These are phyloP conservation scores for Eupithecia centaureata DNA, from an alignment of 2,888 invertebrate species.

Conservation along the genomic window DNA sequence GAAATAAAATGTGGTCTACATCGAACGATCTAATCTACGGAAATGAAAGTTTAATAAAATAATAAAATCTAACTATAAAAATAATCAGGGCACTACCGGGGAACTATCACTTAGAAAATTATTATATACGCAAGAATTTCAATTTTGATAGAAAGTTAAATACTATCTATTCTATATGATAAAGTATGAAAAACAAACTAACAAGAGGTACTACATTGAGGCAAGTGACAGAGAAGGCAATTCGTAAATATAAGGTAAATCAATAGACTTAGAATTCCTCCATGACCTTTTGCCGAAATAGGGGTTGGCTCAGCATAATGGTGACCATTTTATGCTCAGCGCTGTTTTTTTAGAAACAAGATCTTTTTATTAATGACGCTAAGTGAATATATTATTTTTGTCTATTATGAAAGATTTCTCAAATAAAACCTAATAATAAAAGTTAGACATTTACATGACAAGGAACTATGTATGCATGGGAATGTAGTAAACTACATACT, in stretches of 20 bases:
- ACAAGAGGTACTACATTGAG: no score
- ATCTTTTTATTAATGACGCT: no score
- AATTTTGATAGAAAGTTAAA: neutral
- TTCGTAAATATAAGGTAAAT: no score
- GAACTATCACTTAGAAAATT: neutral
- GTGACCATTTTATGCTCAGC: no score
- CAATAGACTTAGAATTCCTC: no score
- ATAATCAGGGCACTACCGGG: neutral
- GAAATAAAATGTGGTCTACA: neutral
- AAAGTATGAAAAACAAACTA: no score
- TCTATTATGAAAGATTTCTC: neutral
- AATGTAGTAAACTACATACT: constrained; percentile 21
- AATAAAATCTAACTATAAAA: neutral
- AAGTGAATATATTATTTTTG: no score
- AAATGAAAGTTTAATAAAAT: constrained; percentile 3
- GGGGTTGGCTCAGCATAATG: no score
- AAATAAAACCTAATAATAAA: neutral
- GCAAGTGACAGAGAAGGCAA: no score
- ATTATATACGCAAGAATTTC: neutral
- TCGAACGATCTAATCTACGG: neutral
- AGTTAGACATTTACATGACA: neutral
- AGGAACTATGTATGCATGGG: constrained; percentile 27
- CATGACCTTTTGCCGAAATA: no score
- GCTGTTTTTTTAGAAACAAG: no score
- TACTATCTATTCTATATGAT: no score